Conservation (phyloP, 2,113 vertebrate species). For the Bombycilla garrulus region DNA sequence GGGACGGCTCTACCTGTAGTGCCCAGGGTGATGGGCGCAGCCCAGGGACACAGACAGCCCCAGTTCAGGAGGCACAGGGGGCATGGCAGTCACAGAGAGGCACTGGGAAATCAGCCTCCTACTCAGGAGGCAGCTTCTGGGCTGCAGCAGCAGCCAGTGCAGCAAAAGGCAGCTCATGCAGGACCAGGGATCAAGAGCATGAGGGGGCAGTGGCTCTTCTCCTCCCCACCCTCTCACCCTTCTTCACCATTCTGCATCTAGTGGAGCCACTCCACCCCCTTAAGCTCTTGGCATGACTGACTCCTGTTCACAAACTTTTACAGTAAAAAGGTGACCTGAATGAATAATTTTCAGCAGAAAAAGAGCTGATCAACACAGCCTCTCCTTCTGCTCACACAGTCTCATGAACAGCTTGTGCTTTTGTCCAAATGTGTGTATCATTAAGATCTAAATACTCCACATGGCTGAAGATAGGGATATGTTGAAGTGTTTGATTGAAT, state of each 20-base stretch:
- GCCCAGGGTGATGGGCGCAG: neutral
- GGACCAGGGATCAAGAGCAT: neutral
- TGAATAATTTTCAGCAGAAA: neutral
- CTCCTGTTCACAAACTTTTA: neutral
- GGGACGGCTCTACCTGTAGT: neutral
- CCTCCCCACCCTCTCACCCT: neutral
- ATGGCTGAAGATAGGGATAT: neutral
- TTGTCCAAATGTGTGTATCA: neutral
- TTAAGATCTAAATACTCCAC: neutral
- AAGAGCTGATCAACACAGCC: neutral
- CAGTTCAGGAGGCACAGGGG: accelerated
- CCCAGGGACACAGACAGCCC: neutral
- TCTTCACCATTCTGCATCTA: neutral
- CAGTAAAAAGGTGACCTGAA: neutral
- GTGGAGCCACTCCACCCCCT: neutral
- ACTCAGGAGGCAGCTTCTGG: neutral
- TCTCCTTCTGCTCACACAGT: neutral
- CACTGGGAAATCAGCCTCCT: accelerated
- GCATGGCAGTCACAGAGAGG: neutral
- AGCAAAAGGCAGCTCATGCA: neutral
- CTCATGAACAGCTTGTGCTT: neutral
- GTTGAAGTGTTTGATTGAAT: neutral
- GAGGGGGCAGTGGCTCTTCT: neutral
- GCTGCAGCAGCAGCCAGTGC: accelerated
- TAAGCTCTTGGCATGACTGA: neutral